These are phyloP conservation scores for Acleris emargana DNA, from an alignment of 2,888 invertebrate species.

Conservation along the genomic window DNA sequence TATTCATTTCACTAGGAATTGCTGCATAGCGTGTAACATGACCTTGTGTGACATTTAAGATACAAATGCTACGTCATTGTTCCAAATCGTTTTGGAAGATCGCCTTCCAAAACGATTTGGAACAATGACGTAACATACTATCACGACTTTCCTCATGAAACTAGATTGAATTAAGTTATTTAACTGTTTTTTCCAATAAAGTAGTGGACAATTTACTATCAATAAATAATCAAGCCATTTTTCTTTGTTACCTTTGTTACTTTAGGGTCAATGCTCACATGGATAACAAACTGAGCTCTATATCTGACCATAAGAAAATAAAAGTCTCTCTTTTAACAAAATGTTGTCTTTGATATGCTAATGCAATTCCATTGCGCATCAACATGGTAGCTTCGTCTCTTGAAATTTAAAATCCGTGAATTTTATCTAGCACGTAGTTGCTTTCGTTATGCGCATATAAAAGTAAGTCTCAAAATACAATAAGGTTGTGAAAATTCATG, in stretches of 20 bases:
- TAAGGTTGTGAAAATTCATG: conserved; percentile 3
- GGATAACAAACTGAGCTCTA: neutral
- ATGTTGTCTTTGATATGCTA: conserved; percentile 19
- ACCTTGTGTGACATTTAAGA: conserved; percentile 1
- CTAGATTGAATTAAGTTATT: too few relatives aligned
- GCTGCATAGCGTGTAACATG: neutral
- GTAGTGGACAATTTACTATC: too few relatives aligned
- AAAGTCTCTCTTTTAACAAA: neutral
- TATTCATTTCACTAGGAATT: too few relatives aligned
- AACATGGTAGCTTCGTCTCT: neutral
- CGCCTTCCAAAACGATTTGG: conserved; percentile 22
- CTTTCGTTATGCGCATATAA: conserved; percentile 12
- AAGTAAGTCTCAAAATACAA: conserved; percentile 3
- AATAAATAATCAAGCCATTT: too few relatives aligned
- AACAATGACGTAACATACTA: conserved; percentile 13
- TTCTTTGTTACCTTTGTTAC: too few relatives aligned
- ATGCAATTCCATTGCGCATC: conserved; percentile 19
- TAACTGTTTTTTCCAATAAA: too few relatives aligned
- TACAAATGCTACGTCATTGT: too few relatives aligned
- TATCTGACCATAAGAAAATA: neutral
- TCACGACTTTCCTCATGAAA: neutral
- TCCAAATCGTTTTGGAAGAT: too few relatives aligned
- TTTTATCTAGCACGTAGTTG: conserved; percentile 7
- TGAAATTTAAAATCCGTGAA: conserved; percentile 10
- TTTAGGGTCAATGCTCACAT: neutral